A percentile compares a stretch with the other conserved stretches of the same genome.
Conservation (phyloP, 2,888 invertebrate species). For the Clostera curtula region DNA sequence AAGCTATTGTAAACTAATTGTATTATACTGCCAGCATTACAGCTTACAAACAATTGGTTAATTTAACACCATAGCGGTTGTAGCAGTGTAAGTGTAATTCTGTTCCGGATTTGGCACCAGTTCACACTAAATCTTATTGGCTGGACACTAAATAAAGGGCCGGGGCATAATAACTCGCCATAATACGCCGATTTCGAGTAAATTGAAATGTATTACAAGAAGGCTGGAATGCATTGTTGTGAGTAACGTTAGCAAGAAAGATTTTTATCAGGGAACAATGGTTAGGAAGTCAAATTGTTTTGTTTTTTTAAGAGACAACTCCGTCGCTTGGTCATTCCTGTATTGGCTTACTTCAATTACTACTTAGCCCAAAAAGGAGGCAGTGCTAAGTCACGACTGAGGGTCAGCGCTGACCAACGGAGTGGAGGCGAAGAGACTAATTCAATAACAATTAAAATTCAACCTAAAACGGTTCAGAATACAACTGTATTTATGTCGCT, state of each 20-base stretch:
- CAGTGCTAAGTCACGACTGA: no score
- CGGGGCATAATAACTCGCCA: slow-evolving; percentile 30
- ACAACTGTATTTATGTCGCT: no score
- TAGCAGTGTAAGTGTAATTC: slow-evolving; percentile 9
- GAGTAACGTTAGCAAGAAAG: slow-evolving; percentile 13
- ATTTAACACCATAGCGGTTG: no score
- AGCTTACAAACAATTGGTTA: no score
- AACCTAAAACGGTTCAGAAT: no score
- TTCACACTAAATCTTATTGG: slow-evolving; percentile 19
- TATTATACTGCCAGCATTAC: no score
- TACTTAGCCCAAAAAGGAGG: no score
- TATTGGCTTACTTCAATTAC: no score
- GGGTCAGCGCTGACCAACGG: no score
- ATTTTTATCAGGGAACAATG: background rate
- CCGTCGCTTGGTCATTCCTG: background rate
- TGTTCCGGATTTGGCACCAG: slow-evolving; percentile 10
- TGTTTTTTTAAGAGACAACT: background rate
- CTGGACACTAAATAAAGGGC: slow-evolving; percentile 31
- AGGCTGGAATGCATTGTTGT: slow-evolving; percentile 38
- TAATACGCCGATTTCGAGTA: slow-evolving; percentile 36
- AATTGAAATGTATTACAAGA: slow-evolving; percentile 51
- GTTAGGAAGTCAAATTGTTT: background rate
- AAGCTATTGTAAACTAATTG: no score
- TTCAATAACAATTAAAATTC: no score
- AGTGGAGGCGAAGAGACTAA: no score